Conservation (phyloP, 2,113 vertebrate species). For the Salvelinus alpinus region DNA sequence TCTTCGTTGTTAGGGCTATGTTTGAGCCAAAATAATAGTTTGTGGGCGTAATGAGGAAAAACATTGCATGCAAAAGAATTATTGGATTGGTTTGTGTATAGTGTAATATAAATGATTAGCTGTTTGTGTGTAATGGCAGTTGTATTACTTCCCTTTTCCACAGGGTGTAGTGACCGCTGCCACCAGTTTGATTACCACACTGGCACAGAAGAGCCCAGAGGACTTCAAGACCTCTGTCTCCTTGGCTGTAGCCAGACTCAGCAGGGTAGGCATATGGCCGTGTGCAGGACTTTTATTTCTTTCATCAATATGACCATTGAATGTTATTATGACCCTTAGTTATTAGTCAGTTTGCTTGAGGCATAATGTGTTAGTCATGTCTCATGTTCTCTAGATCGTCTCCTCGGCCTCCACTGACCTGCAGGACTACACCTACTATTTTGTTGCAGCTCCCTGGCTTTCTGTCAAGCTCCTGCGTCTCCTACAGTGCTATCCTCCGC, state of each 20-base stretch:
- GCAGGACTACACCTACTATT: conserved; percentile 92
- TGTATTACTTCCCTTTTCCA: conserved; percentile 4
- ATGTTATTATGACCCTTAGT: not conserved
- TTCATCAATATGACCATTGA: not conserved
- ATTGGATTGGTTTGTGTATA: not conserved
- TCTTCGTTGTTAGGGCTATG: not conserved
- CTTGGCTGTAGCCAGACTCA: conserved; percentile 86
- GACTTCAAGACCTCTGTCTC: conserved; percentile 93
- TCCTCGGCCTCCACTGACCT: conserved; percentile 91
- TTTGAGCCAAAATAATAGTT: too few species aligned
- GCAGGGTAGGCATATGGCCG: conserved; percentile 66
- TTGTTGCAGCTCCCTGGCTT: conserved; percentile 91
- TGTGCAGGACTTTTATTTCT: not conserved
- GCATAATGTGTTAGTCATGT: conserved; percentile 80
- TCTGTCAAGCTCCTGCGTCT: conserved; percentile 86
- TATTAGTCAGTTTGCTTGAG: not conserved
- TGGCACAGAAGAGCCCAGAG: conserved; percentile 92
- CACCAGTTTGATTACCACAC: conserved; percentile 82
- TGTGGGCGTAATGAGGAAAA: not conserved
- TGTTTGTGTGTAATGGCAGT: too few species aligned
- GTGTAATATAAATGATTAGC: too few species aligned
- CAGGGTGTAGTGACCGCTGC: conserved; percentile 92
- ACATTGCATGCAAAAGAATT: not conserved
- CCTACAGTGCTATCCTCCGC: conserved; percentile 87
- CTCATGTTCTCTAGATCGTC: conserved; percentile 77